Percentiles rank a stretch among this genome's conserved stretches.
These are phyloP conservation scores for Eidolon dupreanum DNA, from an alignment of 2,797 vertebrate genomes.

Conservation along the genomic window DNA sequence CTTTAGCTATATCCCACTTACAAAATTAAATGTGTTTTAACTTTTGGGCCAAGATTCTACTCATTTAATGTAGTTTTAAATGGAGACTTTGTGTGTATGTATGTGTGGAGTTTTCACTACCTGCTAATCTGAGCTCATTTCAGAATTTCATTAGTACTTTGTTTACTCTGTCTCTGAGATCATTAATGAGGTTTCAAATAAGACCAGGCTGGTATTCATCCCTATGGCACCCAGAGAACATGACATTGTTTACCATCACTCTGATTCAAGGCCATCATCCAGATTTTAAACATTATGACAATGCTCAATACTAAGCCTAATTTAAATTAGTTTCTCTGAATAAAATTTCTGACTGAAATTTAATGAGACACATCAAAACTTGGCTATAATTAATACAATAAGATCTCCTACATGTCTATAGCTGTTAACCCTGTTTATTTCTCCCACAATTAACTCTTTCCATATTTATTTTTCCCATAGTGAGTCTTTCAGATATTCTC, in stretches of 20 bases:
- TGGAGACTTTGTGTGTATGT: not conserved
- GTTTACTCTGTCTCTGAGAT: slow-evolving; percentile 60
- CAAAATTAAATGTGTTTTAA: slow-evolving; percentile 41
- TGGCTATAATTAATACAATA: slow-evolving; percentile 22
- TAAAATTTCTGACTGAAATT: slow-evolving; percentile 53
- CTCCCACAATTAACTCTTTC: not conserved
- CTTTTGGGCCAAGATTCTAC: slow-evolving; percentile 38
- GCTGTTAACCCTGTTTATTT: slow-evolving; percentile 1
- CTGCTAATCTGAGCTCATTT: slow-evolving; percentile 56
- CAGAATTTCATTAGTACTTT: slow-evolving; percentile 69
- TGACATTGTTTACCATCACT: slow-evolving; percentile 52
- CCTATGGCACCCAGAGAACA: slow-evolving; percentile 50
- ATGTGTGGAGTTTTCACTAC: slow-evolving; percentile 26
- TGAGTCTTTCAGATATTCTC: not conserved
- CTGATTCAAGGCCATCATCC: not conserved
- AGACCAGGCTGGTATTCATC: slow-evolving; percentile 59
- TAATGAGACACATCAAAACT: slow-evolving; percentile 53
- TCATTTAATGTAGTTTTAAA: slow-evolving; percentile 15
- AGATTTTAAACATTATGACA: slow-evolving; percentile 63
- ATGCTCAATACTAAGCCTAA: not conserved
- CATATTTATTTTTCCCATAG: slow-evolving; percentile 35
- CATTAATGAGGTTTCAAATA: slow-evolving; percentile 64
- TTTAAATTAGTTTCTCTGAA: slow-evolving; percentile 54
- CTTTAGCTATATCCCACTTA: not conserved
- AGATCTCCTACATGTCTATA: not conserved